phyloP scores from a whole-genome alignment of 2,113 vertebrate genomes.

The Calyptommatus sinebrachiatus region DNA sequence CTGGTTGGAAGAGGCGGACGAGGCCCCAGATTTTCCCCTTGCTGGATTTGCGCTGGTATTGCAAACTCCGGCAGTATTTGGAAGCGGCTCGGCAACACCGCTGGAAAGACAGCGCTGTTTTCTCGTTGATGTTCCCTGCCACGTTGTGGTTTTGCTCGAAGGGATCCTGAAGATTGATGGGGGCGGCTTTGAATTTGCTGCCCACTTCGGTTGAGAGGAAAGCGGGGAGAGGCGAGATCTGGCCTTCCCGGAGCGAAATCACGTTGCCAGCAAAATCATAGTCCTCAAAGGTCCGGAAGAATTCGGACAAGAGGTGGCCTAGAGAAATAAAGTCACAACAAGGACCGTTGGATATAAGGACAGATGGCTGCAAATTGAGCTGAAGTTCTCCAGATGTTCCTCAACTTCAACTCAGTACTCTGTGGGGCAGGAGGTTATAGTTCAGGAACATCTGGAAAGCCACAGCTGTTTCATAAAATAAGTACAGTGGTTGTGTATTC shows the following conservation, averaged over 20 bases:
- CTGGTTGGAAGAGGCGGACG: slow-evolving; percentile 76
- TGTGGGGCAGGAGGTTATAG: neutral
- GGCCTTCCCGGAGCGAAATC: slow-evolving; percentile 79
- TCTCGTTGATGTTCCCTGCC: slow-evolving; percentile 82
- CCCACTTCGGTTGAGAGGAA: slow-evolving; percentile 49
- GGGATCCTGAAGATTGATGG: slow-evolving; percentile 88
- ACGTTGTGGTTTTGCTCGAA: slow-evolving; percentile 92
- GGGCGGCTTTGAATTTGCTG: slow-evolving; percentile 65
- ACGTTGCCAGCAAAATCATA: slow-evolving; percentile 79
- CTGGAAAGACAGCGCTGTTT: slow-evolving; percentile 70
- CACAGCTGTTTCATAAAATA: no score
- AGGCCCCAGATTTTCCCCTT: slow-evolving; percentile 87
- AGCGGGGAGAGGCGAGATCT: slow-evolving; percentile 64
- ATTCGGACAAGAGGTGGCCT: slow-evolving; percentile 83
- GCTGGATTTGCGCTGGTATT: slow-evolving; percentile 78
- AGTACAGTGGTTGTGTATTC: no score
- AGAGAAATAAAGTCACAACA: neutral
- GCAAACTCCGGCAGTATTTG: slow-evolving; percentile 86
- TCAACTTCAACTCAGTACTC: no score
- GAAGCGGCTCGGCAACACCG: slow-evolving; percentile 77
- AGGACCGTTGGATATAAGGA: no score
- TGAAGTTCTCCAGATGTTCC: neutral
- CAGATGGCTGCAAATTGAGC: neutral
- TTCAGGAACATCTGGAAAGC: no score
- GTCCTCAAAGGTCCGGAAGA: slow-evolving; percentile 81